Evolutionary conservation across 2,888 invertebrate species (phyloP).

Genomic region (Microplitis manilae): DNA sequence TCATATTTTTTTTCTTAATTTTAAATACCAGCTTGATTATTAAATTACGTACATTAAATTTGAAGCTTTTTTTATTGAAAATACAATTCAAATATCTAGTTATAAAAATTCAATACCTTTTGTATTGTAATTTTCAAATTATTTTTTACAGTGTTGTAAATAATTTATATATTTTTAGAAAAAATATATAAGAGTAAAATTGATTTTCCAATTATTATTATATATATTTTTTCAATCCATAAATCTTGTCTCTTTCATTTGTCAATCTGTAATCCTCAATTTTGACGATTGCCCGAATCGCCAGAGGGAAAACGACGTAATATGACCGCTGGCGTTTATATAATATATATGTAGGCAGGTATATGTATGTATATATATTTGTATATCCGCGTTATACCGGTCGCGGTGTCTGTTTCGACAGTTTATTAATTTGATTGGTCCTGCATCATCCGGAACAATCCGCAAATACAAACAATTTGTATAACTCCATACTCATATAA

Average conservation of each 20-base stretch:
- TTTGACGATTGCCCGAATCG: constrained; percentile 66
- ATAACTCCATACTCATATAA: background rate
- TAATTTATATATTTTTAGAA: too few relatives aligned
- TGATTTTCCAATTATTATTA: too few relatives aligned
- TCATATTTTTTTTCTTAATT: too few relatives aligned
- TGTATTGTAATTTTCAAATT: too few relatives aligned
- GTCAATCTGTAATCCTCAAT: constrained; percentile 69
- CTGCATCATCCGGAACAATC: constrained; percentile 48
- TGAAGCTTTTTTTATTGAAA: too few relatives aligned
- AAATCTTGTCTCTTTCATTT: constrained; percentile 13
- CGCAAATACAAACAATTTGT: constrained; percentile 31
- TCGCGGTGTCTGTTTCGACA: constrained; percentile 60
- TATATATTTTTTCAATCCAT: background rate
- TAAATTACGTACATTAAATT: too few relatives aligned
- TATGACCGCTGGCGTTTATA: constrained; percentile 53
- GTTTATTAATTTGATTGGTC: constrained; percentile 71
- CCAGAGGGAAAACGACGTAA: constrained; percentile 61
- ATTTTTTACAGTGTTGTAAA: too few relatives aligned
- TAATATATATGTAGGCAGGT: background rate
- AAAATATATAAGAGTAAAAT: too few relatives aligned
- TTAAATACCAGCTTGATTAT: too few relatives aligned
- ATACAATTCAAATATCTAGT: too few relatives aligned
- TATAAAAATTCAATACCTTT: too few relatives aligned
- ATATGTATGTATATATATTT: constrained; percentile 30
- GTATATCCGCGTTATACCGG: constrained; percentile 38